phyloP scores from a whole-genome alignment of 1,140 invertebrate species.

The Camponotus floridanus region DNA sequence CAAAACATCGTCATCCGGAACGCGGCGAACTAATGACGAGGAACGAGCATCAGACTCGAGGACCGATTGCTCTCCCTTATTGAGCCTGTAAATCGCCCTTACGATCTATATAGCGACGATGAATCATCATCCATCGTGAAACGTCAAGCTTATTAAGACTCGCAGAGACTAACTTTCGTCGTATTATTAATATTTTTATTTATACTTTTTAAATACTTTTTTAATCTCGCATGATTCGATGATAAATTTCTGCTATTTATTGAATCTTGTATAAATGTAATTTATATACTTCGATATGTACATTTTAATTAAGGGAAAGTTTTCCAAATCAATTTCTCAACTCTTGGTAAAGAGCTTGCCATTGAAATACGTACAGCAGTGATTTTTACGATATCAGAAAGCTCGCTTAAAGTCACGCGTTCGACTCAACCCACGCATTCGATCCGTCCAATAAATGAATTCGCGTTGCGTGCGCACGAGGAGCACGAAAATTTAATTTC shows the following conservation, averaged over 20 bases:
- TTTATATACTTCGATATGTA: neutral
- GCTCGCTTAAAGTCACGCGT: neutral
- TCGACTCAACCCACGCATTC: constrained; percentile 1
- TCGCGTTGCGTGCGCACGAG: constrained; percentile 15
- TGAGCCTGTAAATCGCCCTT: constrained; percentile 47
- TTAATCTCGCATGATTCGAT: neutral
- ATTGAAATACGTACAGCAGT: neutral
- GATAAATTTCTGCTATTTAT: neutral
- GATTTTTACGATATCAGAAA: neutral
- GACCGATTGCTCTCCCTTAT: constrained; percentile 55
- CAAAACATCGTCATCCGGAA: constrained; percentile 64
- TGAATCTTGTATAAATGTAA: neutral
- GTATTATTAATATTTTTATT: constrained; percentile 9
- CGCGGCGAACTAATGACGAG: constrained; percentile 29
- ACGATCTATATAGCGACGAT: constrained; percentile 54
- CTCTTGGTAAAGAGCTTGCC: neutral
- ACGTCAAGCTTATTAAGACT: constrained; percentile 28
- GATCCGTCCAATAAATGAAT: constrained; percentile 23
- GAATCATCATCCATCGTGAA: constrained; percentile 34
- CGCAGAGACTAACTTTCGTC: neutral
- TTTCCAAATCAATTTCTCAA: constrained; percentile 1
- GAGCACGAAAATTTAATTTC: constrained; percentile 63
- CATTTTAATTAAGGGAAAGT: neutral
- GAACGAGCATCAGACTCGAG: constrained; percentile 49
- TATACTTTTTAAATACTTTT: neutral